A percentile compares a stretch with the other conserved stretches of the same genome.
phyloP scores from a whole-genome alignment of 2,797 vertebrate genomes.

The Gallinago stenura region DNA sequence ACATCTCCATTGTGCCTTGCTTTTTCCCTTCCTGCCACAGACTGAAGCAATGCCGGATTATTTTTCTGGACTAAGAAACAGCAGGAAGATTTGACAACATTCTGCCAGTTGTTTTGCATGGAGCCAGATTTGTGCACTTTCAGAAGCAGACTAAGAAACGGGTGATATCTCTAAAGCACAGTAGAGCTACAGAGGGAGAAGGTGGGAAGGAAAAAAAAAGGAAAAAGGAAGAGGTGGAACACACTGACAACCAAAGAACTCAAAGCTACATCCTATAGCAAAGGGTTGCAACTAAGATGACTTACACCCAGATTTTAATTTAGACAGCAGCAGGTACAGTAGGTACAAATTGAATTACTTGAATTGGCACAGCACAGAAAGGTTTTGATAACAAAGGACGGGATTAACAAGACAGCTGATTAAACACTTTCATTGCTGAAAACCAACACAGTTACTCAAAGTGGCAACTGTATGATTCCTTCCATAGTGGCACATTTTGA shows the following conservation, averaged over 20 bases:
- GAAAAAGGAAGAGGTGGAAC: background rate
- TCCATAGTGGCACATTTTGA: background rate
- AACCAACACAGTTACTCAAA: background rate
- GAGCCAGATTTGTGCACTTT: background rate
- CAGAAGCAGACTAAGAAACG: background rate
- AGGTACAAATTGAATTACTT: background rate
- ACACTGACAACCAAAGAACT: background rate
- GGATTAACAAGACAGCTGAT: background rate
- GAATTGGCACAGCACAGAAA: background rate
- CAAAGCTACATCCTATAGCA: background rate
- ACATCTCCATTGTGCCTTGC: background rate
- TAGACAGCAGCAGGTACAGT: background rate
- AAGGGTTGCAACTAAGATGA: background rate
- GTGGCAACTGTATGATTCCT: background rate
- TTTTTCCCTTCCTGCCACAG: background rate
- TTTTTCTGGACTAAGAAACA: background rate
- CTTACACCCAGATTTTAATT: background rate
- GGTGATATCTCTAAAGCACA: background rate
- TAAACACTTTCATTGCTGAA: background rate
- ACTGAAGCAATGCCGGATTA: background rate
- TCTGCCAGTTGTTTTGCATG: background rate
- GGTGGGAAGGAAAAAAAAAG: background rate
- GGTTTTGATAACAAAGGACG: background rate
- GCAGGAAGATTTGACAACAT: background rate
- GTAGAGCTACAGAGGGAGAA: accelerated